Conservation (phyloP, 2,113 vertebrate species). For the Cynocephalus volans region DNA sequence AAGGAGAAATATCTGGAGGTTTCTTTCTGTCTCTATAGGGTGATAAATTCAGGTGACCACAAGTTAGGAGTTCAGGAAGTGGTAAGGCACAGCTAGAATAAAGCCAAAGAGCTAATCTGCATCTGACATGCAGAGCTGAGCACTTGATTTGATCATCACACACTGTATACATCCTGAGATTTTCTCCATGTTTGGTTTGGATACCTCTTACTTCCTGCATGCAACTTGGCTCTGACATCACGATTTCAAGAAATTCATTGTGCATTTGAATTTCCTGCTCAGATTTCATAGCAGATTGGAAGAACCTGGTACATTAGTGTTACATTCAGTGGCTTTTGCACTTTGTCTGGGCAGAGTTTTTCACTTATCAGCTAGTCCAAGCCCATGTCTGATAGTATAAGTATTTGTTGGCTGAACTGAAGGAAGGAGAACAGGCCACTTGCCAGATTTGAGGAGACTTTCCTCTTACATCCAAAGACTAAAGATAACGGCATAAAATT, state of each 20-base stretch:
- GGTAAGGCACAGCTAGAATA: conserved; percentile 12
- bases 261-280: not conserved
- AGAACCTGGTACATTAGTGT: not conserved
- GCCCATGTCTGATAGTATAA: not conserved
- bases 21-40: not conserved
- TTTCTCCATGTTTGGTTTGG: not conserved
- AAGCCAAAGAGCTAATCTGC: conserved; percentile 16
- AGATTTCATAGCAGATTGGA: not conserved
- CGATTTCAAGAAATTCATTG: not conserved
- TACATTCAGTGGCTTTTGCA: no score
- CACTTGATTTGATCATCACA: not conserved
- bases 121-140: not conserved
- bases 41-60: conserved; percentile 17
- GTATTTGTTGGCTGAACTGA: conserved; percentile 35
- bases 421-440: conserved; percentile 21
- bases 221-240: not conserved
- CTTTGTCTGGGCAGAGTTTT: not conserved
- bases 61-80: not conserved
- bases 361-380: not conserved
- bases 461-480: conserved; percentile 75
- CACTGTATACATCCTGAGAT: conserved; percentile 4
- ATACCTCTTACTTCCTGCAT: not conserved
- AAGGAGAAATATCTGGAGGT: conserved; percentile 2
- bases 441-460: conserved; percentile 30
- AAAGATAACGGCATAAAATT: not conserved